These are phyloP conservation scores for Diabrotica balteata DNA, from an alignment of 2,888 invertebrate species.

Conservation along the genomic window DNA sequence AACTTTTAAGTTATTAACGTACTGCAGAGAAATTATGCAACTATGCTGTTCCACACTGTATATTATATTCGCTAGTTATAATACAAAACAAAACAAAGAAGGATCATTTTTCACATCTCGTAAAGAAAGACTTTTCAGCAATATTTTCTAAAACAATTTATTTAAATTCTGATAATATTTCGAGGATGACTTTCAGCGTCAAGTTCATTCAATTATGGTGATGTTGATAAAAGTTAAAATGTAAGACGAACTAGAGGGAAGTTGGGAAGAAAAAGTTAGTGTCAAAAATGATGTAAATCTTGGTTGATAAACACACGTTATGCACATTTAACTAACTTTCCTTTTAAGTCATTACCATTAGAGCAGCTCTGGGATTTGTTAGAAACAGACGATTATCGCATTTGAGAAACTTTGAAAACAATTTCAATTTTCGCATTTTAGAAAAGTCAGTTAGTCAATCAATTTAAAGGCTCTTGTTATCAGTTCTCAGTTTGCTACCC, in stretches of 20 bases:
- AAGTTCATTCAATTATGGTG: constrained; percentile 28
- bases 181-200: constrained; percentile 20
- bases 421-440: constrained; percentile 51
- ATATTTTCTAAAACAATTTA: constrained; percentile 16
- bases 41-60: too few relatives aligned
- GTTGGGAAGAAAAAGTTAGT: constrained; percentile 32
- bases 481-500: constrained; percentile 54
- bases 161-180: constrained; percentile 23
- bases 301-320: constrained; percentile 35
- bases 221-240: constrained; percentile 27
- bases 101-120: neutral
- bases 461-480: constrained; percentile 55
- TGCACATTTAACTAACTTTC: constrained; percentile 37
- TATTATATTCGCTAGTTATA: too few relatives aligned
- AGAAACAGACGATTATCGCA: constrained; percentile 45
- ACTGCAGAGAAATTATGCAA: too few relatives aligned
- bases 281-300: constrained; percentile 34
- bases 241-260: constrained; percentile 20
- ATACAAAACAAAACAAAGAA: too few relatives aligned
- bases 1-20: too few relatives aligned
- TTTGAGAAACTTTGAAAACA: constrained; percentile 48
- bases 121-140: neutral
- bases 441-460: constrained; percentile 57
- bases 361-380: constrained; percentile 36
- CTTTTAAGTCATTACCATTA: constrained; percentile 37